phyloP scores from a whole-genome alignment of 2,113 vertebrate species.

The Tretioscincus oriximinensis region DNA sequence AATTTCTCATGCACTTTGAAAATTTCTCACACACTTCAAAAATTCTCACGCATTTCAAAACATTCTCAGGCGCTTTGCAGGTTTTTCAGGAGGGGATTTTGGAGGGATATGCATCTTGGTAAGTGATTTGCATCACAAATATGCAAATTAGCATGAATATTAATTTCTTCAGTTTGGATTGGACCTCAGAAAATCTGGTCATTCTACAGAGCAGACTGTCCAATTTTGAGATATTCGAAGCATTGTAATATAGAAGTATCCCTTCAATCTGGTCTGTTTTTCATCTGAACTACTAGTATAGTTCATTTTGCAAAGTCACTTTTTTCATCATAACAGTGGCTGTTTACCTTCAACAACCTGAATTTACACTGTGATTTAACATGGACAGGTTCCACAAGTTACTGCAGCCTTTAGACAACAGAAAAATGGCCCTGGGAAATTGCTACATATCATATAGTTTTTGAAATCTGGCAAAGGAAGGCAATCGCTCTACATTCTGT shows the following conservation, averaged over 20 bases:
- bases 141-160: too few species aligned
- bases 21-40: too few species aligned
- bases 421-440: not conserved
- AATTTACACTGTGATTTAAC: not conserved
- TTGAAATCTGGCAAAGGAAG: not conserved
- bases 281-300: not conserved
- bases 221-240: not conserved
- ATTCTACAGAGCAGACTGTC: not conserved
- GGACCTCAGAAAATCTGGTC: too few species aligned
- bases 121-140: too few species aligned
- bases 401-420: not conserved
- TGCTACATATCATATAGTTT: not conserved
- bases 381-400: not conserved
- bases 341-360: not conserved
- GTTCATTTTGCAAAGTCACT: not conserved
- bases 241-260: not conserved
- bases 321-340: not conserved
- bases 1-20: too few species aligned
- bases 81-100: too few species aligned
- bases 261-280: too few species aligned
- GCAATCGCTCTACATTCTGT: not conserved
- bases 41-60: too few species aligned
- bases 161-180: too few species aligned
- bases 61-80: too few species aligned
- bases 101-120: too few species aligned